Percentiles rank a stretch among this genome's conserved stretches.
phyloP scores from a whole-genome alignment of 2,888 invertebrate genomes.

The Spodoptera exigua region DNA sequence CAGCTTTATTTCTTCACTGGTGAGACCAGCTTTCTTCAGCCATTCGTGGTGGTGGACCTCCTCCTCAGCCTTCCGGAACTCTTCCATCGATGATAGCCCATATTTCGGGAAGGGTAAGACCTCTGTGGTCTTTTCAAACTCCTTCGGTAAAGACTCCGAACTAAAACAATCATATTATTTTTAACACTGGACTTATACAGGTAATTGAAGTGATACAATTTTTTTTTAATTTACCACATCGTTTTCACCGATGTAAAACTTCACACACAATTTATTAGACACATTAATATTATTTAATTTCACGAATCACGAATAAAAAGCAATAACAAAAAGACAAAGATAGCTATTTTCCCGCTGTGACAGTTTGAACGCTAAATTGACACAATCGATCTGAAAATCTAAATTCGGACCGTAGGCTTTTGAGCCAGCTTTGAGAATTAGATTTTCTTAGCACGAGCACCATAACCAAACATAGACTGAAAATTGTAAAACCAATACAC shows the following conservation, averaged over 20 bases:
- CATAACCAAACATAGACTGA: too few species aligned
- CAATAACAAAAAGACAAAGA: conserved; percentile 32
- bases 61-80: conserved; percentile 79
- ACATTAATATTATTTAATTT: background rate
- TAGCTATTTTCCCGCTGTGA: conserved; percentile 46
- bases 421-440: background rate
- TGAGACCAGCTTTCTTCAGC: conserved; percentile 84
- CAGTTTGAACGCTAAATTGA: conserved; percentile 21
- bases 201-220: background rate
- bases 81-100: conserved; percentile 80
- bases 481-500: too few species aligned
- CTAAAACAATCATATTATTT: conserved; percentile 60
- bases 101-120: conserved; percentile 80
- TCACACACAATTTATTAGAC: conserved; percentile 20
- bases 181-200: background rate
- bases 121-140: conserved; percentile 79
- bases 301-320: conserved; percentile 2
- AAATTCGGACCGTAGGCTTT: conserved; percentile 1
- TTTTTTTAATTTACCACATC: conserved; percentile 43
- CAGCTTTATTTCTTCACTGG: conserved; percentile 85
- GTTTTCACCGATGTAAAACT: conserved; percentile 30
- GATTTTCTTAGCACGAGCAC: background rate
- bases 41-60: conserved; percentile 79
- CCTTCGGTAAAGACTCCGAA: conserved; percentile 77
- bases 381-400: conserved; percentile 25